phyloP scores from a whole-genome alignment of 2,797 vertebrate species.

The Sphaeramia orbicularis region DNA sequence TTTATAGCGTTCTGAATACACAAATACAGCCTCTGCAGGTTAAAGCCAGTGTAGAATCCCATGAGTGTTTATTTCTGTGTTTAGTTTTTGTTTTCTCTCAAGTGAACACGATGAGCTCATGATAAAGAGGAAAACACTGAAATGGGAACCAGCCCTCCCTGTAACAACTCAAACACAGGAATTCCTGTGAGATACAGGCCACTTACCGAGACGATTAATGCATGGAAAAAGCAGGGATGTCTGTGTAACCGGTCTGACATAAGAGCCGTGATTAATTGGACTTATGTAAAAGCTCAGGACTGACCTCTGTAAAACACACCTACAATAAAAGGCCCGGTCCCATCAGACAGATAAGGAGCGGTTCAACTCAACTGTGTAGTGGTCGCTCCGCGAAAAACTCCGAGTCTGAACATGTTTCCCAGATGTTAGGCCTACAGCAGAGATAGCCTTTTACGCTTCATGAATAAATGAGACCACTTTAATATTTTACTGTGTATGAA shows the following conservation, averaged over 20 bases:
- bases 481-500: conserved; percentile 46
- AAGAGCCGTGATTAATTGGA: conserved; percentile 50
- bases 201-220: conserved; percentile 75
- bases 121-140: conserved; percentile 48
- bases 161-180: conserved; percentile 78
- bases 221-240: conserved; percentile 68
- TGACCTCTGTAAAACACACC: conserved; percentile 49
- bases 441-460: conserved; percentile 29
- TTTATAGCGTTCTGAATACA: too few species aligned
- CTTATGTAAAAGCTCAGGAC: conserved; percentile 40
- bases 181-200: conserved; percentile 80
- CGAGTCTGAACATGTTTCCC: conserved; percentile 20
- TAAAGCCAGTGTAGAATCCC: too few species aligned
- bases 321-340: conserved; percentile 14
- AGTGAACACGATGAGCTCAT: conserved; percentile 12
- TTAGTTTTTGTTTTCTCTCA: conserved; percentile 13
- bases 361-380: not conserved
- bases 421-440: conserved; percentile 13
- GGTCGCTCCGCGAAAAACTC: conserved; percentile 1
- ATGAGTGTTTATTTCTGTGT: conserved; percentile 4
- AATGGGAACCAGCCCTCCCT: conserved; percentile 59
- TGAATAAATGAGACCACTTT: conserved; percentile 59
- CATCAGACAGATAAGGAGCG: not conserved
- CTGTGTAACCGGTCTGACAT: conserved; percentile 47
- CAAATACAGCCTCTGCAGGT: too few species aligned